These are phyloP conservation scores for Eurosta solidaginis DNA, from an alignment of 1,140 invertebrate species.

Conservation along the genomic window DNA sequence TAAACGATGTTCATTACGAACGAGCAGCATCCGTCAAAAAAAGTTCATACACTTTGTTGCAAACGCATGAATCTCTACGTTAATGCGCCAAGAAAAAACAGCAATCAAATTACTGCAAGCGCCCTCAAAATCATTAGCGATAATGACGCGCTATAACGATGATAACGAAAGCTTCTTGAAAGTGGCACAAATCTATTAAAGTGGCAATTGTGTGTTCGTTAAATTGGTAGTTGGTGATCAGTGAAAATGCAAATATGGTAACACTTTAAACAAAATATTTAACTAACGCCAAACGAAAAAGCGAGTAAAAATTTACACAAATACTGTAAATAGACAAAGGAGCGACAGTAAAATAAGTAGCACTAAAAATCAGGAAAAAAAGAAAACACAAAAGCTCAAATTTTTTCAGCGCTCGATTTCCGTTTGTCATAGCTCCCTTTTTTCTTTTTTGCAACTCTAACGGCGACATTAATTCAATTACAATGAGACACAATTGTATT, in stretches of 20 bases:
- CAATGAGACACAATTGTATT: not conserved
- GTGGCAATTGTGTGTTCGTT: constrained; percentile 15
- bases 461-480: constrained; percentile 18
- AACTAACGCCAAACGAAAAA: not conserved
- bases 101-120: not conserved
- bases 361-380: not conserved
- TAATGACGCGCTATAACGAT: no score
- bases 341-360: not conserved
- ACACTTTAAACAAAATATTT: not conserved
- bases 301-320: no score
- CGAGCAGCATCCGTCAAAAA: no score
- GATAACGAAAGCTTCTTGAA: constrained; percentile 7
- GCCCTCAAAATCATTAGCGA: not conserved
- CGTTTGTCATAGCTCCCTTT: no score
- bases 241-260: constrained; percentile 14
- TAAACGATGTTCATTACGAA: no score
- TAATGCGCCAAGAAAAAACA: not conserved
- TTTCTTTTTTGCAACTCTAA: not conserved
- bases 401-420: not conserved
- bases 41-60: no score
- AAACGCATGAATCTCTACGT: not conserved
- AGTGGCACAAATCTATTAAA: constrained; percentile 24
- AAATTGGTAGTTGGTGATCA: constrained; percentile 4
- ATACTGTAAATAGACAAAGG: not conserved
- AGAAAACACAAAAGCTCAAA: not conserved